Conservation (phyloP, 2,113 vertebrate genomes). For the Pipa parva region DNA sequence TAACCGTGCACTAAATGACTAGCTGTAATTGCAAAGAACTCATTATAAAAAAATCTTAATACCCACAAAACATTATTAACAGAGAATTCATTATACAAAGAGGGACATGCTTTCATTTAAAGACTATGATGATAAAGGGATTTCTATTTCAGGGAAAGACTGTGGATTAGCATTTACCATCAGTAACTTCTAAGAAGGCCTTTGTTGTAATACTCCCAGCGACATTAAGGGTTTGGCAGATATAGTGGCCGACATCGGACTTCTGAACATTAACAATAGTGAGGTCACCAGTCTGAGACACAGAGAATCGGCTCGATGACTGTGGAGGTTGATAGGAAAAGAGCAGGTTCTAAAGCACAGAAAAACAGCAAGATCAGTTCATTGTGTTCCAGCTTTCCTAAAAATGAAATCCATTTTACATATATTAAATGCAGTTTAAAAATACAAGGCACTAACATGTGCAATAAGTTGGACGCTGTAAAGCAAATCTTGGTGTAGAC, state of each 20-base stretch:
- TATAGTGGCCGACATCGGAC: slow-evolving; percentile 91
- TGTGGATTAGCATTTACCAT: slow-evolving; percentile 71
- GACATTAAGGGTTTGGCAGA: slow-evolving; percentile 97
- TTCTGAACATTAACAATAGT: slow-evolving; percentile 89
- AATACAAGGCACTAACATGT: background rate
- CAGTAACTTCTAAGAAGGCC: slow-evolving; percentile 94
- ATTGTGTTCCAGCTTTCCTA: background rate
- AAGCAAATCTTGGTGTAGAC: no score
- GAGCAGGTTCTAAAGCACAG: slow-evolving; percentile 78
- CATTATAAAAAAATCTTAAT: no score
- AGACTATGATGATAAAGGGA: no score
- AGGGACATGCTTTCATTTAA: no score
- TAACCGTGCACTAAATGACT: no score
- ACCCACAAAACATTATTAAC: no score
- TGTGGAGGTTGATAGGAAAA: slow-evolving; percentile 96
- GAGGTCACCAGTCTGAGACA: slow-evolving; percentile 94
- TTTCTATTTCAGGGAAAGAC: slow-evolving; percentile 7
- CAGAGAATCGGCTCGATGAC: slow-evolving; percentile 89
- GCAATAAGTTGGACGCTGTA: no score
- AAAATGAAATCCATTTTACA: background rate
- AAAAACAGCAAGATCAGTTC: slow-evolving; percentile 8
- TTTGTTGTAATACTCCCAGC: slow-evolving; percentile 97
- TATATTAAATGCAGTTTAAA: background rate
- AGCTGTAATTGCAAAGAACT: no score
- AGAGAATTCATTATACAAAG: no score